A percentile compares a stretch with the other conserved stretches of the same genome.
Evolutionary conservation across 1,140 invertebrate species (phyloP).

Genomic region (Scaptomyza montana): DNA sequence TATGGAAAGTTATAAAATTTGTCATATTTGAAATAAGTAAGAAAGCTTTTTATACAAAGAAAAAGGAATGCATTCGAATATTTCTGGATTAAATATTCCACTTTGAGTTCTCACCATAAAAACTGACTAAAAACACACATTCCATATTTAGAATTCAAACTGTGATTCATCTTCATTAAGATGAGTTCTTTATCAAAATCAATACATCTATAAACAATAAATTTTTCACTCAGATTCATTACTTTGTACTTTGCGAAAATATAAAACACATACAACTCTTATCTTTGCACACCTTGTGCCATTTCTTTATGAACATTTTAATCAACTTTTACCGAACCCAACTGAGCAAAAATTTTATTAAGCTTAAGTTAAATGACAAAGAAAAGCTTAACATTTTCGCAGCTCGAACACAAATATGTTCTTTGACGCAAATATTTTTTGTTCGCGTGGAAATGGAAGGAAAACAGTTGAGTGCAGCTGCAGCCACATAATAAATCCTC

Average conservation of each 20-base stretch:
- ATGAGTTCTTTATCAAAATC: no score
- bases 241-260: neutral
- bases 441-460: constrained; percentile 22
- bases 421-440: neutral
- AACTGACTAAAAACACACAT: no score
- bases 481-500: constrained; percentile 40
- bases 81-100: no score
- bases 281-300: constrained; percentile 18
- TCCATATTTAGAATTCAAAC: no score
- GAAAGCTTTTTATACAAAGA: no score
- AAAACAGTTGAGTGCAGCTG: constrained; percentile 29
- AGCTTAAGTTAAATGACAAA: neutral
- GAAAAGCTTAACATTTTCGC: constrained; percentile 1
- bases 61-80: no score
- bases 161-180: no score
- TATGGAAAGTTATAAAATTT: neutral
- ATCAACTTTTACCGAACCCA: constrained; percentile 10
- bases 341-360: constrained; percentile 32
- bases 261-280: neutral
- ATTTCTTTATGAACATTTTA: neutral
- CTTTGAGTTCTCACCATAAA: no score
- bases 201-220: no score
- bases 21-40: no score
- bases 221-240: neutral
- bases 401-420: neutral